Conservation (phyloP, 2,888 invertebrate genomes). For the Acrocyrtus sp. region DNA sequence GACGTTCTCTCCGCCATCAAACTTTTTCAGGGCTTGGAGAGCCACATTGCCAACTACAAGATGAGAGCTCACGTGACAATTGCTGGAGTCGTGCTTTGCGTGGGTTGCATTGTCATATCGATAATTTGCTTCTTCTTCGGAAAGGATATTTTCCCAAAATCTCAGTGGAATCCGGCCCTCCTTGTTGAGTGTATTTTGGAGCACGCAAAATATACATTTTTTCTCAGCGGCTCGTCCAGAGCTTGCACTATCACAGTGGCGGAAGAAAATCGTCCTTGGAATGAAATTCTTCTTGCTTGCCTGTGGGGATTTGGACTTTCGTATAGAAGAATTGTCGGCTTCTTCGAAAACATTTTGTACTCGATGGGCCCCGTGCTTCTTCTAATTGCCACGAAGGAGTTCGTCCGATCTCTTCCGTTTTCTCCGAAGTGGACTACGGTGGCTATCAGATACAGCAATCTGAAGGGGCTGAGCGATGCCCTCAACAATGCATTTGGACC, state of each 20-base stretch:
- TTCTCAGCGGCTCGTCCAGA: constrained; percentile 12
- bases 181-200: constrained; percentile 11
- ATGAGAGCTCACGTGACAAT: not conserved
- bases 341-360: constrained; percentile 16
- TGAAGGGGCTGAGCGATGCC: constrained; percentile 12
- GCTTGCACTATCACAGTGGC: not conserved
- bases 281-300: not conserved
- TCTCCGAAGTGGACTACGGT: not conserved
- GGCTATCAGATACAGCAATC: not conserved
- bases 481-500: constrained; percentile 20
- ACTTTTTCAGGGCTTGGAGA: not conserved
- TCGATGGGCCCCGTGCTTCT: constrained; percentile 4
- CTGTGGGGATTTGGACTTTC: not conserved
- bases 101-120: not conserved
- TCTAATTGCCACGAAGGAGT: constrained; percentile 13
- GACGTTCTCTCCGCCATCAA: not conserved
- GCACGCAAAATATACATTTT: not conserved
- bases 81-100: not conserved
- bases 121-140: constrained; percentile 10
- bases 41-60: not conserved
- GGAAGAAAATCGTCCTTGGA: not conserved
- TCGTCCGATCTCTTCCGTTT: not conserved
- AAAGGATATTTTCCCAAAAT: constrained; percentile 14
- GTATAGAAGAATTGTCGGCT: constrained; percentile 8
- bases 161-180: constrained; percentile 1